Evolutionary conservation across 2,888 invertebrate species (phyloP).

Genomic region (Lithophane leautieri): DNA sequence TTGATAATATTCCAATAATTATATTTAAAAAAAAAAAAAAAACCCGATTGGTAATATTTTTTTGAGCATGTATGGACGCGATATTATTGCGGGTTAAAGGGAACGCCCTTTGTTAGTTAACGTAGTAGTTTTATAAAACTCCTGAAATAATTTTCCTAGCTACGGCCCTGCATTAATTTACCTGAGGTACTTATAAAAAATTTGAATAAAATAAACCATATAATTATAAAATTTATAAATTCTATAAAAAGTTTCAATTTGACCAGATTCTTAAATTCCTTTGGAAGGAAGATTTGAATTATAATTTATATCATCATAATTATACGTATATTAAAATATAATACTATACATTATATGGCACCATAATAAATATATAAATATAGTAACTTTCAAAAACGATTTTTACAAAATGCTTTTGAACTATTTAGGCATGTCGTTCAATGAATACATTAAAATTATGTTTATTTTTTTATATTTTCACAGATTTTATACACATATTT

Average conservation of each 20-base stretch:
- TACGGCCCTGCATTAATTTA: slow-evolving; percentile 10
- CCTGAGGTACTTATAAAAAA: slow-evolving; percentile 13
- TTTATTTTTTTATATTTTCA: not conserved
- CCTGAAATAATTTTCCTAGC: not conserved
- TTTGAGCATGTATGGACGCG: too few relatives aligned
- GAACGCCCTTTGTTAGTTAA: too few relatives aligned
- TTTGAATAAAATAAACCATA: slow-evolving; percentile 19
- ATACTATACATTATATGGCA: slow-evolving; percentile 27
- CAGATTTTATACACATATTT: slow-evolving; percentile 30
- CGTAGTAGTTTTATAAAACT: not conserved
- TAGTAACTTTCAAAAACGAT: slow-evolving; percentile 18
- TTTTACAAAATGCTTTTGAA: slow-evolving; percentile 17
- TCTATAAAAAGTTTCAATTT: slow-evolving; percentile 26
- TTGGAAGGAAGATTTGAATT: slow-evolving; percentile 28
- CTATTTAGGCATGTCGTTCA: slow-evolving; percentile 4
- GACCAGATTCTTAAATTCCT: slow-evolving; percentile 47
- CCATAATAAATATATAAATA: slow-evolving; percentile 15
- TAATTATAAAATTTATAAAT: slow-evolving; percentile 35
- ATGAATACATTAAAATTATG: not conserved
- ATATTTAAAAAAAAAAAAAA: too few relatives aligned
- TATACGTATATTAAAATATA: slow-evolving; percentile 15
- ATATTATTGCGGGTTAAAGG: too few relatives aligned
- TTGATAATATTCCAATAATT: too few relatives aligned
- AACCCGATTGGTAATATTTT: too few relatives aligned
- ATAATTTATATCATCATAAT: slow-evolving; percentile 18